Conservation (phyloP, 1,140 invertebrate genomes). For the Glossosoma conforme region DNA sequence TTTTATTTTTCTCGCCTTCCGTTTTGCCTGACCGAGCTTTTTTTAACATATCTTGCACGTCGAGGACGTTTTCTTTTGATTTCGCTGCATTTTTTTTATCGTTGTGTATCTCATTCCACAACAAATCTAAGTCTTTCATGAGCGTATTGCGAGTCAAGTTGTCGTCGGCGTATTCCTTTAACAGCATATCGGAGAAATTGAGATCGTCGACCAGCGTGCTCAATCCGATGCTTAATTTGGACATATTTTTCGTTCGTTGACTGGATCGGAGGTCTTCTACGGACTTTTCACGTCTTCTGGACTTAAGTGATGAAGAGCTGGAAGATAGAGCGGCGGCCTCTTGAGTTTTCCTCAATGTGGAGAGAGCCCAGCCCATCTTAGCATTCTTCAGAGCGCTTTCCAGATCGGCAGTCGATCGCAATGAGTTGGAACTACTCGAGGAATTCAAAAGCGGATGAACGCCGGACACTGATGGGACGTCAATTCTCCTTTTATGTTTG, state of each 20-base stretch:
- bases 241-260: conserved; percentile 30
- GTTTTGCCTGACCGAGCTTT: background rate
- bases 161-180: conserved; percentile 9
- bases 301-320: conserved; percentile 52
- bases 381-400: conserved; percentile 56
- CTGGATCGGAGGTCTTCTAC: conserved; percentile 25
- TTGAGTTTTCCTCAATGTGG: conserved; percentile 61
- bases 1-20: background rate
- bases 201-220: conserved; percentile 31
- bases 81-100: too few relatives aligned
- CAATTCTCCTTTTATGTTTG: conserved; percentile 6
- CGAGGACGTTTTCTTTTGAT: too few relatives aligned
- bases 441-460: conserved; percentile 2
- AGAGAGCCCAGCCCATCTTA: conserved; percentile 60
- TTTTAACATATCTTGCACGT: conserved; percentile 45
- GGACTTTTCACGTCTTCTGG: conserved; percentile 31
- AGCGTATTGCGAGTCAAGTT: too few relatives aligned
- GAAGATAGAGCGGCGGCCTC: conserved; percentile 59
- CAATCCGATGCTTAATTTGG: conserved; percentile 30
- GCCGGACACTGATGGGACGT: conserved; percentile 8
- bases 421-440: conserved; percentile 31
- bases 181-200: conserved; percentile 38
- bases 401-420: conserved; percentile 47
- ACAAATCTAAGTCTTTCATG: too few relatives aligned
- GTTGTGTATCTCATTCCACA: too few relatives aligned